Percentiles rank a stretch among this genome's conserved stretches.
These are phyloP conservation scores for Crenichthys baileyi DNA, from an alignment of 2,797 vertebrate species.

Conservation along the genomic window DNA sequence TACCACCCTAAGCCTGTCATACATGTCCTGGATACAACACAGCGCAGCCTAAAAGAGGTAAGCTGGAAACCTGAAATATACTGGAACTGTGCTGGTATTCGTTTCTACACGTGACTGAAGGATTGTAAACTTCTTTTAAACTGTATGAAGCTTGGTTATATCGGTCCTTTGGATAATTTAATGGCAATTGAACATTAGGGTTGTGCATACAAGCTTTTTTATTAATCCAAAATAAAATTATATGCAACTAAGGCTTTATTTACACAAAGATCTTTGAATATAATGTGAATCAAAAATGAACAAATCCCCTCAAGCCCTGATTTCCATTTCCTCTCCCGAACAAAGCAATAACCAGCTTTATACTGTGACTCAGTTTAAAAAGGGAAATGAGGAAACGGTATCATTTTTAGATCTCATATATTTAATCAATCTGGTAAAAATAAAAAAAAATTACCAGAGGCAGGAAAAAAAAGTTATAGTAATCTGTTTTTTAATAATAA, in stretches of 20 bases:
- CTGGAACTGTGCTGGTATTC: not conserved
- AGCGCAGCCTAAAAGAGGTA: conserved; percentile 63
- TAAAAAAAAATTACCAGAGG: not conserved
- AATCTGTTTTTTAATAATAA: too few species aligned
- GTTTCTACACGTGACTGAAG: not conserved
- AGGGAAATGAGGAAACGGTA: not conserved
- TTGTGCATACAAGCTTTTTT: not conserved
- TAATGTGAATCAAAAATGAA: not conserved
- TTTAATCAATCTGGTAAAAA: not conserved
- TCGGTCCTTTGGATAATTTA: not conserved
- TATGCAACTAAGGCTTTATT: not conserved
- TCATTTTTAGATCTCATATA: not conserved
- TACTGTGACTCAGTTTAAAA: not conserved
- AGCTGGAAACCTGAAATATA: not conserved
- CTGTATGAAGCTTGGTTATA: not conserved
- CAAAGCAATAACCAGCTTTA: not conserved
- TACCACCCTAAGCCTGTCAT: conserved; percentile 98
- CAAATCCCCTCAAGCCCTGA: not conserved
- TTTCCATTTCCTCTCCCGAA: not conserved
- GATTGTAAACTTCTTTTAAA: not conserved
- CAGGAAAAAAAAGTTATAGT: not conserved
- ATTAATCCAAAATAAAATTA: not conserved
- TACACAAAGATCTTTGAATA: not conserved
- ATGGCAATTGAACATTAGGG: not conserved
- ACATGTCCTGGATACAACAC: conserved; percentile 86